phyloP scores from a whole-genome alignment of 2,888 invertebrate species.

The Protula sp. region DNA sequence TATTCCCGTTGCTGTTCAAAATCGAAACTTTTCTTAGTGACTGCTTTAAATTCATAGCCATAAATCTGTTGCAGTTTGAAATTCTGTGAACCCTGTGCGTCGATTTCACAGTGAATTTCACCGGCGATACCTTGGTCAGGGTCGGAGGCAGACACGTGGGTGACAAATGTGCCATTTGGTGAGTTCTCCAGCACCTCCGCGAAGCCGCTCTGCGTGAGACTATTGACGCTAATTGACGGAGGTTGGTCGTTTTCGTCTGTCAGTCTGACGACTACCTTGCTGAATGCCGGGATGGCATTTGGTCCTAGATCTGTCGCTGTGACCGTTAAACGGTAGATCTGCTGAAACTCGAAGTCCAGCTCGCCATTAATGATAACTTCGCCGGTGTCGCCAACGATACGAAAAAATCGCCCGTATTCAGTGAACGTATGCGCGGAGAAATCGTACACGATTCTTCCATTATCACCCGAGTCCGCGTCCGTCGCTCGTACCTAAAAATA shows the following conservation, averaged over 20 bases:
- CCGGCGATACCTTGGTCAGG: constrained; percentile 80
- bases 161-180: constrained; percentile 63
- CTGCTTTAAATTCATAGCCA: not conserved
- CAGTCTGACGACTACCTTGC: constrained; percentile 30
- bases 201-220: constrained; percentile 23
- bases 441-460: constrained; percentile 18
- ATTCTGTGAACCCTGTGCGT: not conserved
- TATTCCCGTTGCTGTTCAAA: not conserved
- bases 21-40: not conserved
- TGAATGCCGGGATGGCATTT: constrained; percentile 27
- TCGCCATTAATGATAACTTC: constrained; percentile 16
- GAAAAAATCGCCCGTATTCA: constrained; percentile 22
- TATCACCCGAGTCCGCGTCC: constrained; percentile 17
- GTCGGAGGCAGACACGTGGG: constrained; percentile 79
- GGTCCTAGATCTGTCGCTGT: constrained; percentile 27
- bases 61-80: not conserved
- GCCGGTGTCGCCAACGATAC: constrained; percentile 16
- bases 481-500: constrained; percentile 14
- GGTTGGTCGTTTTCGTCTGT: constrained; percentile 36
- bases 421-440: constrained; percentile 14
- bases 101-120: constrained; percentile 58
- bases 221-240: constrained; percentile 32
- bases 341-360: constrained; percentile 18
- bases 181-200: constrained; percentile 74
- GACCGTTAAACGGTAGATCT: constrained; percentile 18